Base-by-base conservation (phyloP, 2,888 invertebrate genomes). In the Xestia xanthographa region DNA sequence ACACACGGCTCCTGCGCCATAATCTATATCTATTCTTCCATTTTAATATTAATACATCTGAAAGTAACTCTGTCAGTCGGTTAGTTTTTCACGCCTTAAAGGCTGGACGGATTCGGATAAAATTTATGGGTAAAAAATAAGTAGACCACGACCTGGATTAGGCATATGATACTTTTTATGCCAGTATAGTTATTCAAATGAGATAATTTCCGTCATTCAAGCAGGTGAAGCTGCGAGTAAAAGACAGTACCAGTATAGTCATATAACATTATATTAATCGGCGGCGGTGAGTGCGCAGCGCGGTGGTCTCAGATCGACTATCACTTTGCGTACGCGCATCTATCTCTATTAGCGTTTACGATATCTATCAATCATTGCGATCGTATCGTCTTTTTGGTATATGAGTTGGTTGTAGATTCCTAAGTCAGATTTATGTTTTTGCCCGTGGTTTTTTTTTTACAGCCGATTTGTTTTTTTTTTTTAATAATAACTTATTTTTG, bases 251-350 rank as follows among this genome's bases (percentile, higher is more conserved):
- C 1, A 58, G 29, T n/a, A 29, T 43, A 53, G 45, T 82, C 63
- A 62, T 56, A 34, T 72, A 68, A 34, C 43, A 79, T 68, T 65
- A 66, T 56, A 66, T 62, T 67, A 41, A 83, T 41, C 43, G 5
- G 6, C 50, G 8, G 6, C 58, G 50, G 65, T 5, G 26, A 48
- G 29, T 63, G 74, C 69, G 66, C 81, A 70, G 84, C 63, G 62
- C 82, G 77, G 85, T 81, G 83, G 70, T 85, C 77, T 38, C 43
- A 43, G 53, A 71, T 82, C 63, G 38, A 67, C 75, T 75, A 85
- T 84, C 82, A 58, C 70, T 75, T 65, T 75, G 82, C 45, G 66
- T 56, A 58, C 22, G 56, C 72, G 77, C 81, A 82, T 82, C 85
- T 38, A 62, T 80, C 80, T 72, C 66, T 82, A 82, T 85, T 84